Evolutionary conservation across 2,888 invertebrate species (phyloP).

Genomic region (Sphinx pinastri): DNA sequence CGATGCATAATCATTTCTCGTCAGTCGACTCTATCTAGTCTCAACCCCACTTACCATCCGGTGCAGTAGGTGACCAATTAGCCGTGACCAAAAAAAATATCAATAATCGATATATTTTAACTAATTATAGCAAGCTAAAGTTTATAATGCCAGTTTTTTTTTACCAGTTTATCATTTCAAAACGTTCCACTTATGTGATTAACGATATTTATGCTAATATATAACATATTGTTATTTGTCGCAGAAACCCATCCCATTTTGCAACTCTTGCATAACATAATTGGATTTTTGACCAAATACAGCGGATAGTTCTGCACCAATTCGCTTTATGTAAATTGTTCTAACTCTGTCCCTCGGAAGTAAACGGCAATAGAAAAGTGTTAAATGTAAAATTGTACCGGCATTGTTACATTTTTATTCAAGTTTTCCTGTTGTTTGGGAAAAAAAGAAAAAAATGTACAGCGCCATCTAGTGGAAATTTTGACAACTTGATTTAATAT

Average conservation of each 20-base stretch:
- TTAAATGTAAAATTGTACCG: background rate
- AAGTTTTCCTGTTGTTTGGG: background rate
- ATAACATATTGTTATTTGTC: slow-evolving; percentile 22
- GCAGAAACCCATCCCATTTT: slow-evolving; percentile 25
- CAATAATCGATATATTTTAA: too few relatives aligned
- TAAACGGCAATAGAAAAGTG: background rate
- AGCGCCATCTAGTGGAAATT: background rate
- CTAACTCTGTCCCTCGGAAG: background rate
- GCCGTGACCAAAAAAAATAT: too few relatives aligned
- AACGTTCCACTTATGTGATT: background rate
- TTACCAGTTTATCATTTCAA: too few relatives aligned
- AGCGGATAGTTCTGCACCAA: slow-evolving; percentile 4
- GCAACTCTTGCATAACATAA: slow-evolving; percentile 31
- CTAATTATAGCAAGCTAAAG: too few relatives aligned
- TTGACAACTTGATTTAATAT: background rate
- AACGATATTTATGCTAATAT: background rate
- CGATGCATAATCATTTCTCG: too few relatives aligned
- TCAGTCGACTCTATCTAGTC: too few relatives aligned
- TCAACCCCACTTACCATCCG: too few relatives aligned
- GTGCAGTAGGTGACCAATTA: too few relatives aligned
- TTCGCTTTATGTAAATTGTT: slow-evolving; percentile 25
- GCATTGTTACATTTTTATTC: background rate
- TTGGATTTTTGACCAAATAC: slow-evolving; percentile 30
- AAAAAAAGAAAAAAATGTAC: background rate
- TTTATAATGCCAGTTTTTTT: too few relatives aligned